Percentiles rank a stretch among this genome's conserved stretches.
Conservation (phyloP, 23 tunicate genomes). For the Trididemnum clinides region DNA sequence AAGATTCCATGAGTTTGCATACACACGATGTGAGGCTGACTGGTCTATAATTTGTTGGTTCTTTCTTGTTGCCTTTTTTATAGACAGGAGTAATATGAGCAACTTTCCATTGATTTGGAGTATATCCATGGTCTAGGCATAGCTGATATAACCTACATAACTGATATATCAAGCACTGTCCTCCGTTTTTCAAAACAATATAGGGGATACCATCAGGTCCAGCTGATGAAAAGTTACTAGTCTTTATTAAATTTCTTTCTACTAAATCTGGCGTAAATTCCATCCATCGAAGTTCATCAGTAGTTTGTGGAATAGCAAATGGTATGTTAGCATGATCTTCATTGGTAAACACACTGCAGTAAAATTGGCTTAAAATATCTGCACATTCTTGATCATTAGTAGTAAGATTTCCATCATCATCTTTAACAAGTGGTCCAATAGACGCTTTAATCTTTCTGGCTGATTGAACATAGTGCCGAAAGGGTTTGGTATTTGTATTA, state of each 20-base stretch:
- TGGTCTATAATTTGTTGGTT: not conserved
- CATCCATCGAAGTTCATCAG: not conserved
- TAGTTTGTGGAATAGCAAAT: not conserved
- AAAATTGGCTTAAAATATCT: not conserved
- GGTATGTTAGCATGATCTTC: not conserved
- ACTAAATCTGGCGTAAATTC: not conserved
- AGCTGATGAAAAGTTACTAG: not conserved
- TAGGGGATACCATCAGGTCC: not conserved
- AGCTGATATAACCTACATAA: not conserved
- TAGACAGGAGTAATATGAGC: not conserved
- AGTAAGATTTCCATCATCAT: not conserved
- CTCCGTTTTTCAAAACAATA: not conserved
- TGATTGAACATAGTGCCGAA: not conserved
- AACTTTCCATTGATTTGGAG: not conserved
- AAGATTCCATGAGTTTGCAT: constrained; percentile 5
- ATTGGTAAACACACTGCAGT: not conserved
- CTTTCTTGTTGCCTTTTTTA: not conserved
- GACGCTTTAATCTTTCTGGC: not conserved
- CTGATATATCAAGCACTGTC: not conserved
- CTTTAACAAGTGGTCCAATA: not conserved
- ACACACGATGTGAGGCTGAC: not conserved
- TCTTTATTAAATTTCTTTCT: not conserved
- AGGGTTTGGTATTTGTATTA: not conserved
- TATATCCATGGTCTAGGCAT: not conserved
- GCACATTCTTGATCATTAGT: not conserved